phyloP scores from a whole-genome alignment of 1,140 invertebrate species.

The Drosophila micromelanica region DNA sequence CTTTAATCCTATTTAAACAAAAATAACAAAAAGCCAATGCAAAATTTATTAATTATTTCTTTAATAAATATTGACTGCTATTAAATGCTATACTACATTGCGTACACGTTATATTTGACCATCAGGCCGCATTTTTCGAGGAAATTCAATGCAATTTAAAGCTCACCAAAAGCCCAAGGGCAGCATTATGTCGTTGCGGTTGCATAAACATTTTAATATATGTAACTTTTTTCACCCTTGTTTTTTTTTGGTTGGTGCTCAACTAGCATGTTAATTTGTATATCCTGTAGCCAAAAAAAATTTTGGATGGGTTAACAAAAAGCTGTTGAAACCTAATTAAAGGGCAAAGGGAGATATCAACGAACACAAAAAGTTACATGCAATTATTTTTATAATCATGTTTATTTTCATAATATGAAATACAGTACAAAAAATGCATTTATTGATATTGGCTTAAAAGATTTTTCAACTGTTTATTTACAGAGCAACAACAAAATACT shows the following conservation, averaged over 20 bases:
- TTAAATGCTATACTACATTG: conserved; percentile 67
- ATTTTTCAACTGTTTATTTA: too few species aligned
- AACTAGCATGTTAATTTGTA: conserved; percentile 25
- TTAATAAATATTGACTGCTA: conserved; percentile 79
- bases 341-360: too few species aligned
- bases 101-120: conserved; percentile 65
- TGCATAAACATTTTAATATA: conserved; percentile 62
- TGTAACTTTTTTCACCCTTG: neutral
- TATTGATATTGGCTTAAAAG: too few species aligned
- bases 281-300: conserved; percentile 2
- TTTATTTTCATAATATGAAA: too few species aligned
- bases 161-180: conserved; percentile 18
- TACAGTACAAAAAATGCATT: too few species aligned
- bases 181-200: conserved; percentile 18
- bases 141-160: conserved; percentile 10
- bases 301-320: neutral
- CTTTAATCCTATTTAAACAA: conserved; percentile 65
- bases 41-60: conserved; percentile 73
- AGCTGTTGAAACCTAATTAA: too few species aligned
- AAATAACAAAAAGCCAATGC: neutral
- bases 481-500: too few species aligned
- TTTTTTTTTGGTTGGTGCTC: conserved; percentile 25
- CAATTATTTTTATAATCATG: too few species aligned
- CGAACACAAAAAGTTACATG: too few species aligned
- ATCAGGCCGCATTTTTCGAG: conserved; percentile 17